phyloP scores from a whole-genome alignment of 2,888 invertebrate genomes.

The Athripsodes cinereus region DNA sequence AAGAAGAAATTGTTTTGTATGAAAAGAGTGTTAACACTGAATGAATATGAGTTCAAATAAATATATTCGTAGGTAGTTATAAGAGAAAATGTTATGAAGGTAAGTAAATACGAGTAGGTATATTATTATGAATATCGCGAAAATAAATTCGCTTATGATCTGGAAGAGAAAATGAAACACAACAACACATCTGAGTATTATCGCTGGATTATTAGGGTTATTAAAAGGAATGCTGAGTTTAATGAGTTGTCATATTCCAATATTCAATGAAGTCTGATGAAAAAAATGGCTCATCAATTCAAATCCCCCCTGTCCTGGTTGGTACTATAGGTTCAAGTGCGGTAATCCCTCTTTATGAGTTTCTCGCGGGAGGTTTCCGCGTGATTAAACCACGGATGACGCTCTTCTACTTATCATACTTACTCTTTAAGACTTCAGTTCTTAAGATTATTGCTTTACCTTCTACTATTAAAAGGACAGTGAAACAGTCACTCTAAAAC shows the following conservation, averaged over 20 bases:
- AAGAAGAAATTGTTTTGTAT: too few relatives aligned
- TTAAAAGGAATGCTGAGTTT: not conserved
- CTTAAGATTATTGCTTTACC: slow-evolving; percentile 10
- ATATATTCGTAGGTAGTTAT: too few relatives aligned
- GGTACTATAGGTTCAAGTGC: slow-evolving; percentile 1
- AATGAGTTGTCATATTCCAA: slow-evolving; percentile 5
- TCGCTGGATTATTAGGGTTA: too few relatives aligned
- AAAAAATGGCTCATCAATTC: not conserved
- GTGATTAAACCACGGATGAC: slow-evolving; percentile 25
- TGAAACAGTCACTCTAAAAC: not conserved
- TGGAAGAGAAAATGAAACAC: too few relatives aligned
- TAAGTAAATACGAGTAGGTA: too few relatives aligned
- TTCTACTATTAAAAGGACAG: not conserved
- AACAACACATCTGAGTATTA: too few relatives aligned
- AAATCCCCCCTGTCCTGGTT: not conserved
- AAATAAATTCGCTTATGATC: too few relatives aligned
- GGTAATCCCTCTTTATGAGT: slow-evolving; percentile 28
- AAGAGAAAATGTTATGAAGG: too few relatives aligned
- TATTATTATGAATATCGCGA: too few relatives aligned
- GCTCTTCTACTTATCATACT: slow-evolving; percentile 1
- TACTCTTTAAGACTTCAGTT: slow-evolving; percentile 16
- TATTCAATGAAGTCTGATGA: slow-evolving; percentile 3
- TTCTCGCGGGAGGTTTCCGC: slow-evolving; percentile 26
- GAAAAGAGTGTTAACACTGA: too few relatives aligned
- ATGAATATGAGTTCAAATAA: too few relatives aligned